phyloP scores from a whole-genome alignment of 2,113 vertebrate species.

The Columbina picui region DNA sequence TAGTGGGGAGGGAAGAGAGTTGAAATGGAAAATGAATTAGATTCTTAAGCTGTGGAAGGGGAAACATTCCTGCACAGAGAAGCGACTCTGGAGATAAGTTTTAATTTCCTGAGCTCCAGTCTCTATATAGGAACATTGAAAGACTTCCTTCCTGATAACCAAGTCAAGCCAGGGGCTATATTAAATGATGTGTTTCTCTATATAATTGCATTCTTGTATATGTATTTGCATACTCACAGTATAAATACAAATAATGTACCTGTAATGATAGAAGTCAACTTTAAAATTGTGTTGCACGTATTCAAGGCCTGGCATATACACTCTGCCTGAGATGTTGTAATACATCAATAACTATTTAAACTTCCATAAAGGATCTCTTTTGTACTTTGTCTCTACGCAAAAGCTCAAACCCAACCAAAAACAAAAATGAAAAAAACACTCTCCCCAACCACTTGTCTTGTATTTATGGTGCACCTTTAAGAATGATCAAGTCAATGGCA shows the following conservation, averaged over 20 bases:
- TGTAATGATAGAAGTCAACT: not conserved
- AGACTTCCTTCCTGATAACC: slow-evolving; percentile 57
- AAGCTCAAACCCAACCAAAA: not conserved
- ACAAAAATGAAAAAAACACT: not conserved
- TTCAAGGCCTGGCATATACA: not conserved
- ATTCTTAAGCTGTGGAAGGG: slow-evolving; percentile 36
- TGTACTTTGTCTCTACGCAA: not conserved
- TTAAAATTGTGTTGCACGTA: not conserved
- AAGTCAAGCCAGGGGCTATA: slow-evolving; percentile 48
- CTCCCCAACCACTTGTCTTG: not conserved
- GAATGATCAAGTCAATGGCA: not conserved
- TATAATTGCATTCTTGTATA: not conserved
- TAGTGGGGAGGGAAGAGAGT: not conserved
- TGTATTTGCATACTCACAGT: not conserved
- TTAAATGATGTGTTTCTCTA: not conserved
- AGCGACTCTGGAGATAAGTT: slow-evolving; percentile 58
- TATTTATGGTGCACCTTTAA: not conserved
- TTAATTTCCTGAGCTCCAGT: slow-evolving; percentile 65
- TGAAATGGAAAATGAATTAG: slow-evolving; percentile 49
- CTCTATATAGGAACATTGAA: slow-evolving; percentile 46
- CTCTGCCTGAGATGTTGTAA: accelerated
- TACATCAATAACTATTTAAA: accelerated
- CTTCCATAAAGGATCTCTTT: not conserved
- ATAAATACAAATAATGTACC: not conserved
- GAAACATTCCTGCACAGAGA: slow-evolving; percentile 58